Evolutionary conservation across 1,140 invertebrate genomes (phyloP), one percentile per base, ranked within the genome.

Genomic region (Penaeus indicus): DNA sequence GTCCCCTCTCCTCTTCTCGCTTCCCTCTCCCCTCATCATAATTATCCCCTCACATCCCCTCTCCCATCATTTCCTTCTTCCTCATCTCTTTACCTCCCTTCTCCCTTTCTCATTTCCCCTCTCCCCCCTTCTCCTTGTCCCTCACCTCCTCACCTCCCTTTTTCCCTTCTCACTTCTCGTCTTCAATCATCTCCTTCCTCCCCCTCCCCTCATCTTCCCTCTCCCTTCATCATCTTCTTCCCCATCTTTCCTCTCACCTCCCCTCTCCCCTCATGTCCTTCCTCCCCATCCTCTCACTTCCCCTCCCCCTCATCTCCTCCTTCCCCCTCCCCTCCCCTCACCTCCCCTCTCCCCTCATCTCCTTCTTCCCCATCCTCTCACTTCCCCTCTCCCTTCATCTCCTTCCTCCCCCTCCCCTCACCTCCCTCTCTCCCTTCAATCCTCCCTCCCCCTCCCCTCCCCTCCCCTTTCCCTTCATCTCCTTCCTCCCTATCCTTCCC

Each of bases 141-240:
- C 47, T 47, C 47, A 10, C 11, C 47, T 47, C 11, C 11, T 47
- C 47, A 10, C 11, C 11, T 47, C 25, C 47, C 77, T 21, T 8
- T 60, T 60, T 5, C 25, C 77, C 21, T 42, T 54, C 3, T 25
- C 19, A 27, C 42, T 38, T 7, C 22, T 21, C 11, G 42, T 42
- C 42, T 54, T 32, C 77, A 32, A 32, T 42, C 77, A 4, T 54
- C 77, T 22, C 61, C 42, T 42, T 79, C 47, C 42, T 60, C 19
- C 42, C 27, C 38, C 18, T 79, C 42, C 22, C 25, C 47, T n/a
- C 11, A n/a, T 18, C 25, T 47, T 42, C 42, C 77, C 21, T 79
- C 77, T 79, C 77, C 38, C 77, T 47, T 54, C 38, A 25, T 79
- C 77, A 60, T 42, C 42, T 60, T 79, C 77, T 54, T 60, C 61